phyloP scores from a whole-genome alignment of 2,113 vertebrate genomes.

The Lanius collurio region DNA sequence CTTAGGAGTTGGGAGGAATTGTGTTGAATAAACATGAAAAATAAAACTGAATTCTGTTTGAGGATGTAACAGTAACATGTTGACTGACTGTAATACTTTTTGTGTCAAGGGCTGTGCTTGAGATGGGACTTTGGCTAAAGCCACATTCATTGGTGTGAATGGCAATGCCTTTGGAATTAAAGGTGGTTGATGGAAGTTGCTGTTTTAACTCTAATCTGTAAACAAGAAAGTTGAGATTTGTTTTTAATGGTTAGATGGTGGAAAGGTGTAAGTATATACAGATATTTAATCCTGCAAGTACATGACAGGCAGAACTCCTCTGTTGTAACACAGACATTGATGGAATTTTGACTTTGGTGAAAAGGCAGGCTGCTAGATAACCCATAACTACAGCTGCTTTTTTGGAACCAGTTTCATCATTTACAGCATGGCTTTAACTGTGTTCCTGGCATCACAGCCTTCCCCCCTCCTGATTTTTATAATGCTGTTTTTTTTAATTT shows the following conservation, averaged over 20 bases:
- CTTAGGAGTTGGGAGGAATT: background rate
- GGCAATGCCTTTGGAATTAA: background rate
- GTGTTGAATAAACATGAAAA: background rate
- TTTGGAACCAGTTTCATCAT: background rate
- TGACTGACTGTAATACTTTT: background rate
- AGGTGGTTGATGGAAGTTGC: background rate
- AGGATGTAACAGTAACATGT: fast-evolving
- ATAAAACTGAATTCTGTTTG: background rate
- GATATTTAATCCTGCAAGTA: background rate
- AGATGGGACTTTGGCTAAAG: background rate
- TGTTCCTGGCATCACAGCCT: background rate
- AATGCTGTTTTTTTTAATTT: background rate
- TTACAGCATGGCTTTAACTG: background rate
- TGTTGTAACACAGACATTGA: background rate
- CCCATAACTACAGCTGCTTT: background rate
- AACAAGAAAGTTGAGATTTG: background rate
- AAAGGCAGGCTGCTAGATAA: background rate
- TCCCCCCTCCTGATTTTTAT: background rate
- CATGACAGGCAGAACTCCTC: no score
- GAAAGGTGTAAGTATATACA: background rate
- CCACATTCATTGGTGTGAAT: background rate
- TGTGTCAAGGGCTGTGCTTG: background rate
- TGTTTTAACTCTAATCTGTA: background rate
- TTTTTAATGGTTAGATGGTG: background rate
- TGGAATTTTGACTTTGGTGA: background rate